These are phyloP conservation scores for Pandemis cinnamomeana DNA, from an alignment of 2,888 invertebrate species.

Conservation along the genomic window DNA sequence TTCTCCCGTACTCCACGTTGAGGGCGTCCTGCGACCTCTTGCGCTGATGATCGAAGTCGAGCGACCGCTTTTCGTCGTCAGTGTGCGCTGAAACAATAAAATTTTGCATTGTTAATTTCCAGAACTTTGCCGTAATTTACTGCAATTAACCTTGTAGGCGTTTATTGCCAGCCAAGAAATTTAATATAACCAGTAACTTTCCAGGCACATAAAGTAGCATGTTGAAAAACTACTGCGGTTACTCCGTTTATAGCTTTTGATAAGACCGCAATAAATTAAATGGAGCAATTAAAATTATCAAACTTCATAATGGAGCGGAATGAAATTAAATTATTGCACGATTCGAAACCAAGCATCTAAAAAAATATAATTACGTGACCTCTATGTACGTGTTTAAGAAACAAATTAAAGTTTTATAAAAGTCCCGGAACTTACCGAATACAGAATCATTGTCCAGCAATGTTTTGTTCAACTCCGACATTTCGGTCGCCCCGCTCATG, in stretches of 20 bases:
- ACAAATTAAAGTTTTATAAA: background rate
- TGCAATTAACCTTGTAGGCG: background rate
- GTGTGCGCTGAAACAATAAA: conserved; percentile 76
- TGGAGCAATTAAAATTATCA: conserved; percentile 32
- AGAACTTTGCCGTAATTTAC: conserved; percentile 12
- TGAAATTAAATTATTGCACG: conserved; percentile 3
- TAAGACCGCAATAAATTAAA: conserved; percentile 31
- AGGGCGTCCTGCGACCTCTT: conserved; percentile 83
- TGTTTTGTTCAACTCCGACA: conserved; percentile 92
- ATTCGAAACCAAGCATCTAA: background rate
- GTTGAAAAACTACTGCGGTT: conserved; percentile 17
- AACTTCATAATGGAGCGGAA: conserved; percentile 5
- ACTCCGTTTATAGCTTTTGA: conserved; percentile 26
- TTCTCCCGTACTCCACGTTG: conserved; percentile 83
- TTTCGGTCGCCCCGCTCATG: conserved; percentile 90
- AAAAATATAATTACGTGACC: background rate
- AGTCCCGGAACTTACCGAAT: conserved; percentile 85
- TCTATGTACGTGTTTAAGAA: background rate
- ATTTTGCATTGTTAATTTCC: conserved; percentile 13
- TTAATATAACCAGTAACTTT: conserved; percentile 28
- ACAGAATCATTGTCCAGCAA: conserved; percentile 92
- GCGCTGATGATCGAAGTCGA: conserved; percentile 86
- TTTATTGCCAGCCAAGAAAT: background rate
- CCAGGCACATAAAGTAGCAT: conserved; percentile 25
- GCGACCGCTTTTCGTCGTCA: conserved; percentile 89